Evolutionary conservation across 1,140 invertebrate species (phyloP), one percentile per base, ranked within the genome.

Genomic region (Drosophila micromelanica): DNA sequence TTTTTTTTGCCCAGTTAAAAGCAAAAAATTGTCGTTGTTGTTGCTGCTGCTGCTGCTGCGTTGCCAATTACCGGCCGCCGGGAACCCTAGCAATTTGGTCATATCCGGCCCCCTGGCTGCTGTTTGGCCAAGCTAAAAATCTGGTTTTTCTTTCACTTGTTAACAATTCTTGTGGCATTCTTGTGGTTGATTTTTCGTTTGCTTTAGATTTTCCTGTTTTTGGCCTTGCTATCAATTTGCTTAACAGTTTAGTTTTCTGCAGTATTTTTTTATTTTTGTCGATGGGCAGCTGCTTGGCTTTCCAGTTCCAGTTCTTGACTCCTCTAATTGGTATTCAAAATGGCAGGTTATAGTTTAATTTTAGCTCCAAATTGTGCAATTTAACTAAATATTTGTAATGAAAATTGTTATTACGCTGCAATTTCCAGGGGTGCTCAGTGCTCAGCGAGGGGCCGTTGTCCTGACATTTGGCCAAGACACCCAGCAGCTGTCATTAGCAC

Each of bases 41-140:
- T 13, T 67, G 46, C 30, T 73, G 62, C 23, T 70, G 57, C 57
- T 81, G 68, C 46, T 76, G 68, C 63, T 75, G 64, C 80, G 80
- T 87, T 89, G 84, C 84, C 84, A 87, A 87, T 87, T 87, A 89
- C 85, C 79, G 84, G 84, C 72, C 54, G 60, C 70, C 68, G 69
- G 76, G 76, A 82, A 90, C 84, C 84, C 84, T 90, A 89, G 84
- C 84, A 89, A 89, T 89, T 89, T 89, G 80, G 84, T 70, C 73
- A 89, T 89, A 89, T 89, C 84, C 84, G 84, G 84, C 84, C 85
- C 79, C 78, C 78, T 82, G 84, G 81, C 82, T 57, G 51, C 70
- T 80, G 78, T 71, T 76, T 75, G 67, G 78, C 78, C 64, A 69
- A 80, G 61, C 54, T 48, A 81, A 79, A 79, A 87, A 87, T 87